A percentile compares a stretch with the other conserved stretches of the same genome.
Evolutionary conservation across 2,797 vertebrate genomes (phyloP).

Genomic region (Eupleurogrammus muticus): DNA sequence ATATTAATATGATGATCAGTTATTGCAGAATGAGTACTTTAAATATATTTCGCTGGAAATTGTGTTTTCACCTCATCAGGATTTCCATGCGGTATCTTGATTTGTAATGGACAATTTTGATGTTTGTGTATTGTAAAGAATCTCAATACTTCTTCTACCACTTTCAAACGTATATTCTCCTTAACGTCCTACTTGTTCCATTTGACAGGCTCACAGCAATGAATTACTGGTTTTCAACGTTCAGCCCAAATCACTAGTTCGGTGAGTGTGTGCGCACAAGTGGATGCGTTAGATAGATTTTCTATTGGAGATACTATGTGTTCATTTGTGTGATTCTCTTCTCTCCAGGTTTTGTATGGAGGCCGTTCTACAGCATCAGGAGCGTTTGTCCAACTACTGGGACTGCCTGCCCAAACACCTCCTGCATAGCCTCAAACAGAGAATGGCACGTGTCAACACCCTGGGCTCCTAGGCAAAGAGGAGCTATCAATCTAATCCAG

Average conservation of each 20-base stretch:
- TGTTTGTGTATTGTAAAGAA: too few species aligned
- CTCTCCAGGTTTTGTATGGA: conserved; percentile 91
- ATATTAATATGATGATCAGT: too few species aligned
- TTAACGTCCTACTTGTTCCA: neutral
- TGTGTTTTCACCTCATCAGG: too few species aligned
- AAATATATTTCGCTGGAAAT: too few species aligned
- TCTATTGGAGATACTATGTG: neutral
- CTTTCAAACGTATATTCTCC: neutral
- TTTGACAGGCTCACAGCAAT: conserved; percentile 92
- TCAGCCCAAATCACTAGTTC: conserved; percentile 93
- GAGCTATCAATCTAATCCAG: neutral
- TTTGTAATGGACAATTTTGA: too few species aligned
- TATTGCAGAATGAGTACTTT: too few species aligned
- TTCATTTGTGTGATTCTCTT: neutral
- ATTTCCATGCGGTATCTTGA: too few species aligned
- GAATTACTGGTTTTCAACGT: conserved; percentile 93
- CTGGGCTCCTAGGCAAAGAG: conserved; percentile 86
- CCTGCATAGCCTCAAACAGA: conserved; percentile 90
- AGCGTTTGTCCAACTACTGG: conserved; percentile 89
- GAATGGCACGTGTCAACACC: conserved; percentile 88
- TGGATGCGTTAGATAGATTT: neutral
- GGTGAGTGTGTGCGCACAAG: conserved; percentile 82
- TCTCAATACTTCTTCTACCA: too few species aligned
- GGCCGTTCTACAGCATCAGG: conserved; percentile 88
- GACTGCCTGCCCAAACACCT: conserved; percentile 95